Conservation (phyloP, 2,888 invertebrate genomes). For the Aporophyla nigra region DNA sequence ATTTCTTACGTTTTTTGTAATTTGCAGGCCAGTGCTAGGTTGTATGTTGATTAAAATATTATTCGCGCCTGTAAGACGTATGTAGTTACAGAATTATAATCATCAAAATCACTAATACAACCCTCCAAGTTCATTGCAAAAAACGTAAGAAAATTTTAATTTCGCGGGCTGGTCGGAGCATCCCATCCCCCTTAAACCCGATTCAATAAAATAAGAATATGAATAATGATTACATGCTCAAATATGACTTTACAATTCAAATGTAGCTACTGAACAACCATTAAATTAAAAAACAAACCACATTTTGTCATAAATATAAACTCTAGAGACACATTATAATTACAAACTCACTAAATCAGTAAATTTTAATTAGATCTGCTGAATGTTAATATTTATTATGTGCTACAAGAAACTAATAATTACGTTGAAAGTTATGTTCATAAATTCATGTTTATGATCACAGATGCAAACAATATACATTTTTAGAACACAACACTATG, state of each 20-base stretch:
- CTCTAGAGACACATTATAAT: background rate
- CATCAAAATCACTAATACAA: too few relatives aligned
- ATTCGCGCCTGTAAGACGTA: too few relatives aligned
- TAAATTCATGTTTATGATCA: background rate
- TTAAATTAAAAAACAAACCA: background rate
- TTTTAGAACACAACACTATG: background rate
- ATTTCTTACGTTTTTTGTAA: too few relatives aligned
- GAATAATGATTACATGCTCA: too few relatives aligned
- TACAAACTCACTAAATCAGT: background rate
- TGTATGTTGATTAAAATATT: too few relatives aligned
- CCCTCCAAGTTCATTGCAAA: too few relatives aligned
- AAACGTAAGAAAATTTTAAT: too few relatives aligned
- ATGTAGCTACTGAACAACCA: background rate
- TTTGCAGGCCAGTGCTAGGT: too few relatives aligned
- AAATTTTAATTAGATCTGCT: conserved; percentile 6
- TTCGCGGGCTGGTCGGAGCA: too few relatives aligned
- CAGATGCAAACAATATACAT: background rate
- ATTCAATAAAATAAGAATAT: background rate
- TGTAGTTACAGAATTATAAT: too few relatives aligned
- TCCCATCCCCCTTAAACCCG: too few relatives aligned
- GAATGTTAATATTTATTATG: background rate
- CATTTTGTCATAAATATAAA: conserved; percentile 9
- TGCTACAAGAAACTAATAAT: conserved; percentile 1
- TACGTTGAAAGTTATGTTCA: background rate
- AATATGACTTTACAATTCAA: background rate